Evolutionary conservation across 2,888 invertebrate species (phyloP).

Genomic region (Craniophora ligustri): DNA sequence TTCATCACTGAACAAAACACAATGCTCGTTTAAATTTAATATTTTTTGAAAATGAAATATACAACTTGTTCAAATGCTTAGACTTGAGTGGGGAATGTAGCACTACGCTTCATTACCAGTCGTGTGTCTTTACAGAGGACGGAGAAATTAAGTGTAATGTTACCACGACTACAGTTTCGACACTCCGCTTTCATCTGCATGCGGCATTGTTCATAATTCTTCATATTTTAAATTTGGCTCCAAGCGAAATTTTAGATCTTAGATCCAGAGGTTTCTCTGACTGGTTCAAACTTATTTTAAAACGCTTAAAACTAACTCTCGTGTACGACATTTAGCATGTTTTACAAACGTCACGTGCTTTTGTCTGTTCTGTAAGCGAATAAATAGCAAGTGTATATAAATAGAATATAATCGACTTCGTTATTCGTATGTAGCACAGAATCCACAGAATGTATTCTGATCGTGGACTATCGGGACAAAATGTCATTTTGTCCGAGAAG

Average conservation of each 20-base stretch:
- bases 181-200: slow-evolving; percentile 8
- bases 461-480: slow-evolving; percentile 20
- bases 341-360: slow-evolving; percentile 2
- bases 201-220: slow-evolving; percentile 11
- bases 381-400: no score
- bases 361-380: slow-evolving; percentile 11
- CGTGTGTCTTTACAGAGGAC: slow-evolving; percentile 3
- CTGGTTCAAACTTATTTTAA: slow-evolving; percentile 5
- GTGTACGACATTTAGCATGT: slow-evolving; percentile 5
- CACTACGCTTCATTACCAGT: slow-evolving; percentile 6
- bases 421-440: slow-evolving; percentile 16
- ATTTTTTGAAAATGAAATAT: slow-evolving; percentile 3
- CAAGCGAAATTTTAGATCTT: neutral
- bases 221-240: slow-evolving; percentile 12
- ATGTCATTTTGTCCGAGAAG: slow-evolving; percentile 39
- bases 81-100: neutral
- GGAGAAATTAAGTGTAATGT: slow-evolving; percentile 14
- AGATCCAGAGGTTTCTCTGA: neutral
- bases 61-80: slow-evolving; percentile 1
- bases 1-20: slow-evolving; percentile 18
- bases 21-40: neutral
- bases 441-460: slow-evolving; percentile 6
- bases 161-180: slow-evolving; percentile 6
- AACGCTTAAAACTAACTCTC: slow-evolving; percentile 8
- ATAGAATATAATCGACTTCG: no score